These are phyloP conservation scores for Colinus virginianus DNA, from an alignment of 2,113 vertebrate species.

Conservation along the genomic window DNA sequence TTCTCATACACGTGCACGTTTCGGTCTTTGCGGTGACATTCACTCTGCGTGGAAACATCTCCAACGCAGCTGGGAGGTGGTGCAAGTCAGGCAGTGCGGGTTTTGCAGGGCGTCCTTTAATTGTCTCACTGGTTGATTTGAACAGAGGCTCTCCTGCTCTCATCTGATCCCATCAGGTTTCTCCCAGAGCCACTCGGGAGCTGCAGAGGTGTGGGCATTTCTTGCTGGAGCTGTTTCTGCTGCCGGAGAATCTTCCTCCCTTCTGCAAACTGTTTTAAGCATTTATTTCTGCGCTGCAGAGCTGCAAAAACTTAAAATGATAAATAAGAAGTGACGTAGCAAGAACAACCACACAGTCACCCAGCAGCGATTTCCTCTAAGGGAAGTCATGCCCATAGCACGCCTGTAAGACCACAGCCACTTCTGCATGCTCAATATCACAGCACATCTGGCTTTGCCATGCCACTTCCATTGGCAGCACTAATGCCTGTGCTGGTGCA, in stretches of 20 bases:
- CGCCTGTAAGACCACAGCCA: not conserved
- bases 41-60: not conserved
- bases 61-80: not conserved
- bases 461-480: not conserved
- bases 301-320: conserved; percentile 14
- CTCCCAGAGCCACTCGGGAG: not conserved
- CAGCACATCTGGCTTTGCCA: not conserved
- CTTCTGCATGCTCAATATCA: not conserved
- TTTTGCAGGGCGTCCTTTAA: not conserved
- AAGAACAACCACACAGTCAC: not conserved
- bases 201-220: not conserved
- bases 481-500: not conserved
- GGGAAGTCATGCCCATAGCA: not conserved
- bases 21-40: not conserved
- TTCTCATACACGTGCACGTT: not conserved
- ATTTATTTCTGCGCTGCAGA: not conserved
- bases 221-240: not conserved
- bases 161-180: not conserved
- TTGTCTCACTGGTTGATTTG: rapidly evolving
- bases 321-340: not conserved
- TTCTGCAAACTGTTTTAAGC: conserved; percentile 27
- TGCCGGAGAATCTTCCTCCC: not conserved
- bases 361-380: not conserved
- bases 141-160: not conserved
- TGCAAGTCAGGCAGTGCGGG: not conserved